Base-by-base conservation (phyloP, 2,888 invertebrate genomes). In the Clistopyga incitator region DNA sequence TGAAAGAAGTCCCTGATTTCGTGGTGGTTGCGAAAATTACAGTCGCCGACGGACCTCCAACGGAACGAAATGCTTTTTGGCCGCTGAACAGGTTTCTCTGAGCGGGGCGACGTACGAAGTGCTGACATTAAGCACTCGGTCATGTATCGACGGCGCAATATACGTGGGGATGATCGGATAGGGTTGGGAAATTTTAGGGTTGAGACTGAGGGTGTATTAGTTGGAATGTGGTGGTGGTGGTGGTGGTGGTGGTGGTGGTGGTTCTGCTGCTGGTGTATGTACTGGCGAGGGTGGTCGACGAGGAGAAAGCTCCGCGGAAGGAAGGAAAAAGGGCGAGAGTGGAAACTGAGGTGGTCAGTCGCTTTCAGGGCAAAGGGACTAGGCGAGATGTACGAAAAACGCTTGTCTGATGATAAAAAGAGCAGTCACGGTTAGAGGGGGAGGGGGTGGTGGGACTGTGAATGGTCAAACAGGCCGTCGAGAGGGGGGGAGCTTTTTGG, bases 1-100 rank as follows among this genome's bases (percentile, higher is more conserved):
- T 84, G 90, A 91, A 93, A 93, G 92, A 92, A 92, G 91, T 87
- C 92, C 89, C 89, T 93, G 92, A 93, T 93, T 92, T 92, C 90
- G 91, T 90, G 90, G 90, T 90, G 90, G 90, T 91, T 90, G 92
- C 91, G 92, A 92, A 92, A 93, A 93, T 93, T 93, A 93, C 92
- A 90, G 91, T 87, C 86, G 86, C 80, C 85, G 67, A 68, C 72
- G 80, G 80, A 82, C 70, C 25, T 77, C 45, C 75, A 77, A 76
- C 82, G 38, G 8, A 10, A 38, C 38, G 82, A 78, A 80, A 77
- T 61, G 78, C 74, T 50, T 81, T 68, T 75, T 75, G 71, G 25
- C 45, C 47, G 34, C 75, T 59, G 56, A 78, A 52, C 56, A 61
- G 56, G 64, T 78, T 82, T 65, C 77, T 59, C 52, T 61, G 75